Percentiles rank a stretch among this genome's conserved stretches.
Evolutionary conservation across 2,797 vertebrate genomes (phyloP).

Genomic region (Anisognathus igniventris): DNA sequence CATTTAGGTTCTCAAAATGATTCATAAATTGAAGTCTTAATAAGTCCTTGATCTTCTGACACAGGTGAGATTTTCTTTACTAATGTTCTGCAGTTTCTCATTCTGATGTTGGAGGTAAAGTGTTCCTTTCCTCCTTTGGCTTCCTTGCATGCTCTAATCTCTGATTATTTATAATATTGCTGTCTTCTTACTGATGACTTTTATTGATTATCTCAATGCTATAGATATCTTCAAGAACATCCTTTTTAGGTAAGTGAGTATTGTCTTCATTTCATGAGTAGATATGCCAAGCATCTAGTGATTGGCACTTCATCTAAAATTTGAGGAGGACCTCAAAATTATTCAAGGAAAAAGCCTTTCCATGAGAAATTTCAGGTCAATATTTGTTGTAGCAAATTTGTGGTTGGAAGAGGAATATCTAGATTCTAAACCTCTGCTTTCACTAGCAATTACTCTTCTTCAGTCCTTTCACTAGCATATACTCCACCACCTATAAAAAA

Average conservation of each 20-base stretch:
- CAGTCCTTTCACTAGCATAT: not conserved
- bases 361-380: not conserved
- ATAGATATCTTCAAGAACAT: constrained; percentile 46
- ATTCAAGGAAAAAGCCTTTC: not conserved
- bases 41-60: constrained; percentile 20
- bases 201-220: constrained; percentile 34
- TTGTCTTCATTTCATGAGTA: not conserved
- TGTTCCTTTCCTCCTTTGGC: not conserved
- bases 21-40: not conserved
- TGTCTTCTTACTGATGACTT: constrained; percentile 27
- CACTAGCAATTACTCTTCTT: not conserved
- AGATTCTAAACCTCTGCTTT: not conserved
- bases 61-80: constrained; percentile 45
- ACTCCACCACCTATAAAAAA: not conserved
- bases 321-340: not conserved
- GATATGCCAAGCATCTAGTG: not conserved
- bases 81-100: not conserved
- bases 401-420: not conserved
- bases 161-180: constrained; percentile 8
- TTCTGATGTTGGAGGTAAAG: not conserved
- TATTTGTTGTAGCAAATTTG: not conserved
- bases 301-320: not conserved
- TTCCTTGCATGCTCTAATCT: constrained; percentile 15
- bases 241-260: constrained; percentile 56
- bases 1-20: not conserved